phyloP scores from a whole-genome alignment of 2,888 invertebrate genomes.

The Monopis laevigella region DNA sequence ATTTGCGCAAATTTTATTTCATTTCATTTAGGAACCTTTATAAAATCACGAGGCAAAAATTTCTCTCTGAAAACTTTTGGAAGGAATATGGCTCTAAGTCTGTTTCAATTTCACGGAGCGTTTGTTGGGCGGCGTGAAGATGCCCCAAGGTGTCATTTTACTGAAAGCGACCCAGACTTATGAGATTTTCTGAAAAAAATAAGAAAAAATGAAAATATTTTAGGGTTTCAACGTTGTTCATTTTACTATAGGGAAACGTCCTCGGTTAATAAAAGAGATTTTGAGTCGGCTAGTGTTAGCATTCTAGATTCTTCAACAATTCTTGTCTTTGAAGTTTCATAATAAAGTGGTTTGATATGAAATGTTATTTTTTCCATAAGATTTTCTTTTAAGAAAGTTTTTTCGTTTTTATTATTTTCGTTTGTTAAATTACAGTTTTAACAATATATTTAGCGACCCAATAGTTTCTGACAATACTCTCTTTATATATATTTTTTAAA shows the following conservation, averaged over 20 bases:
- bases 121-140: conserved; percentile 55
- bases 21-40: conserved; percentile 3
- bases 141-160: conserved; percentile 60
- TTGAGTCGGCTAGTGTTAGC: too few species aligned
- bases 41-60: conserved; percentile 18
- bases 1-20: conserved; percentile 4
- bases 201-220: conserved; percentile 6
- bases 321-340: too few species aligned
- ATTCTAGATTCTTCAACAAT: too few species aligned
- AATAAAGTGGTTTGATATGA: too few species aligned
- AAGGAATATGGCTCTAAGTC: conserved; percentile 31
- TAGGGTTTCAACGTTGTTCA: conserved; percentile 8
- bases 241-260: conserved; percentile 11
- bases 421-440: too few species aligned
- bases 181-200: conserved; percentile 30
- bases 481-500: too few species aligned
- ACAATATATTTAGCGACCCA: too few species aligned
- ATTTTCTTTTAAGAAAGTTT: too few species aligned
- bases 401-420: too few species aligned
- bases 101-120: conserved; percentile 64
- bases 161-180: conserved; percentile 47
- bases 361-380: too few species aligned
- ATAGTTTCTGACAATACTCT: too few species aligned
- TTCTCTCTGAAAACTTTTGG: conserved; percentile 19
- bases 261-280: too few species aligned